Conservation (phyloP, 2,113 vertebrate genomes). For the Hyperopisus bebe region DNA sequence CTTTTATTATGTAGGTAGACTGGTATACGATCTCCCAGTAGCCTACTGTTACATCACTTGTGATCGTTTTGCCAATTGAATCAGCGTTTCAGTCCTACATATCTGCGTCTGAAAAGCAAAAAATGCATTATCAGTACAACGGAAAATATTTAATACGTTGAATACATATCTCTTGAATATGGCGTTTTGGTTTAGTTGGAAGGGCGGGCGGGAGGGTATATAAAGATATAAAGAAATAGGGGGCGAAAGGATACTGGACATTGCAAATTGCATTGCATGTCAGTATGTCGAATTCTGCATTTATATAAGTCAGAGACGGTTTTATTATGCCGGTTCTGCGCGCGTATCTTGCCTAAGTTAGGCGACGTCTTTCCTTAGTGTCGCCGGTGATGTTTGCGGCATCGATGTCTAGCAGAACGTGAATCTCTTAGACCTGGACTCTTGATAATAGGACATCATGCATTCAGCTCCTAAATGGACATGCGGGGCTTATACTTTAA, state of each 20-base stretch:
- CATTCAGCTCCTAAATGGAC: neutral
- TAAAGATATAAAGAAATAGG: neutral
- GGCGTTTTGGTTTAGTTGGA: constrained; percentile 12
- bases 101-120: neutral
- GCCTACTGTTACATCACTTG: neutral
- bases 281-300: neutral
- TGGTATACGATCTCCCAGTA: neutral
- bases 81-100: neutral
- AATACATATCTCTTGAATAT: constrained; percentile 11
- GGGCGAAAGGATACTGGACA: neutral
- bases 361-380: neutral
- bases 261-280: neutral
- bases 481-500: neutral
- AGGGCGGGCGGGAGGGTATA: neutral
- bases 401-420: neutral
- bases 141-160: neutral
- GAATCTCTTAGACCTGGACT: neutral
- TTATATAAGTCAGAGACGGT: neutral
- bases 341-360: neutral
- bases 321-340: neutral
- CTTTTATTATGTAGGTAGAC: neutral
- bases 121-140: neutral
- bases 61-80: neutral
- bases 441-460: neutral
- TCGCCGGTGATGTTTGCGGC: neutral